These are phyloP conservation scores for Prunella fulvescens DNA, from an alignment of 2,113 vertebrate species.

Conservation along the genomic window DNA sequence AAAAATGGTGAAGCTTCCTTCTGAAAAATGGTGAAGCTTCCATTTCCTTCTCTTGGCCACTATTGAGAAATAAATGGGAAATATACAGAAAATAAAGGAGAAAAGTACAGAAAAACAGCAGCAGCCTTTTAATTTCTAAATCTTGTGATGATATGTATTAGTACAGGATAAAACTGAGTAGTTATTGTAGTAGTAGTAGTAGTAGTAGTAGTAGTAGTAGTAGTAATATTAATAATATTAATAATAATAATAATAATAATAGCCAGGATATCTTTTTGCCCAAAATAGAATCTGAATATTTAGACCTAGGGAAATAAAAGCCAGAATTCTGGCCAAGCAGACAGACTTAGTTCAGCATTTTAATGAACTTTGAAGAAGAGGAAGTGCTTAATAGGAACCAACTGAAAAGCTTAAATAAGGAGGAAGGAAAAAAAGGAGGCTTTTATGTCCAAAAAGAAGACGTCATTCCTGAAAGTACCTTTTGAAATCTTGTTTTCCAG, in stretches of 20 bases:
- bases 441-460: background rate
- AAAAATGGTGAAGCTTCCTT: background rate
- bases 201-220: fast-evolving
- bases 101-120: background rate
- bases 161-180: background rate
- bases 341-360: background rate
- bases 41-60: background rate
- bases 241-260: too few relatives aligned
- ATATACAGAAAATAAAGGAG: background rate
- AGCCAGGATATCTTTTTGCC: background rate
- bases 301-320: background rate
- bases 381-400: background rate
- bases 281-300: background rate
- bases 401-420: background rate
- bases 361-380: background rate
- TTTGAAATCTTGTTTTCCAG: background rate
- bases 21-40: background rate
- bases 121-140: background rate
- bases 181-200: background rate
- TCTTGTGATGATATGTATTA: background rate
- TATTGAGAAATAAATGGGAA: background rate
- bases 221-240: too few relatives aligned
- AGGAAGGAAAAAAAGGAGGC: background rate
- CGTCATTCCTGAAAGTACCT: background rate
- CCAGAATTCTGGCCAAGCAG: background rate